phyloP scores from a whole-genome alignment of 2,113 vertebrate species.

The Indicator maculatus region DNA sequence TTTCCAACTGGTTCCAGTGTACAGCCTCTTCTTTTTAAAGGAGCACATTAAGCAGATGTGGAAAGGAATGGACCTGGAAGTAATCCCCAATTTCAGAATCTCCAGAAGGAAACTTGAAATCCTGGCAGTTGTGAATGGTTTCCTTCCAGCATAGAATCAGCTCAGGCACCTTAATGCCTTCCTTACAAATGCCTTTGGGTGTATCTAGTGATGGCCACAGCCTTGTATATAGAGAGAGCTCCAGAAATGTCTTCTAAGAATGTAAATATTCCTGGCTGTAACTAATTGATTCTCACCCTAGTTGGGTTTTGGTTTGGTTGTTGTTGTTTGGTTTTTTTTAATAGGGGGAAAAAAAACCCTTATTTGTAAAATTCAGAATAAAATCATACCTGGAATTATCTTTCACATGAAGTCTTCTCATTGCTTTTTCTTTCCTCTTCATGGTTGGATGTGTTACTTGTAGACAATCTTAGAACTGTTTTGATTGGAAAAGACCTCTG shows the following conservation, averaged over 20 bases:
- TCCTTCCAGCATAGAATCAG: fast-evolving
- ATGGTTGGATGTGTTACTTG: background rate
- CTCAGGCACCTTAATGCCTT: background rate
- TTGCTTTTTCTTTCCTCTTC: background rate
- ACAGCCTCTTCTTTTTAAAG: background rate
- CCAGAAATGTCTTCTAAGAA: background rate
- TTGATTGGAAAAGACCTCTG: too few species aligned
- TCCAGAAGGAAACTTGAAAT: background rate
- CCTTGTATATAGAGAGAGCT: background rate
- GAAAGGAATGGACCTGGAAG: background rate
- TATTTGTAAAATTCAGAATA: slow-evolving; percentile 49
- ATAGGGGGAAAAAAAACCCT: background rate
- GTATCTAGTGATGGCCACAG: background rate
- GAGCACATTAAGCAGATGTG: background rate
- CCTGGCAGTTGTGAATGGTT: background rate
- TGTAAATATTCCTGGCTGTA: slow-evolving; percentile 31
- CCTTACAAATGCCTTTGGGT: background rate
- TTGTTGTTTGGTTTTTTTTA: too few species aligned
- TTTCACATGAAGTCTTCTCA: background rate
- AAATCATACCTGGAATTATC: background rate
- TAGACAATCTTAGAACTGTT: too few species aligned
- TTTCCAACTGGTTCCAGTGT: background rate
- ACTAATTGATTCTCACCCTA: background rate
- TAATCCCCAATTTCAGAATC: background rate
- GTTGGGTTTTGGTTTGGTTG: background rate